phyloP scores from a whole-genome alignment of 2,113 vertebrate species.

The Monopterus albus region DNA sequence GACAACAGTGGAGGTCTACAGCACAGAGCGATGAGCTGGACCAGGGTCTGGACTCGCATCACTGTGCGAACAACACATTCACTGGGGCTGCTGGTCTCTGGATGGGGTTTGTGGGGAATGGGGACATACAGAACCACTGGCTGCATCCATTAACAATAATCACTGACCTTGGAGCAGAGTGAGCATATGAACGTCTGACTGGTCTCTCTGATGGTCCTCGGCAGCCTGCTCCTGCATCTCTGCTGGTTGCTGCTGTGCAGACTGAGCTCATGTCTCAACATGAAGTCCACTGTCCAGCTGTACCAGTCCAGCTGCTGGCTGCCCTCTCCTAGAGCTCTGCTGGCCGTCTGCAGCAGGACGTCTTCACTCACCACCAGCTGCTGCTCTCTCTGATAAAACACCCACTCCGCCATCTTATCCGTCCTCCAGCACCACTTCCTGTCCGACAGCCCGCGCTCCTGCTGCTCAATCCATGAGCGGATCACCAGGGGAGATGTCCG shows the following conservation, averaged over 20 bases:
- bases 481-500: accelerated
- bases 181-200: not conserved
- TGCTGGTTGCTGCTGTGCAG: not conserved
- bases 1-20: too few species aligned
- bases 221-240: not conserved
- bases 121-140: too few species aligned
- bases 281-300: conserved; percentile 51
- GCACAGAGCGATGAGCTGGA: too few species aligned
- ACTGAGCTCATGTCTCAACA: conserved; percentile 54
- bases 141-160: not conserved
- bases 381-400: conserved; percentile 60
- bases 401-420: conserved; percentile 39
- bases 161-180: conserved; percentile 26
- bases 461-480: not conserved
- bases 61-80: too few species aligned
- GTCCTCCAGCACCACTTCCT: conserved; percentile 56
- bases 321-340: conserved; percentile 18
- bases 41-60: too few species aligned
- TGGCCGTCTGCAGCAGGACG: conserved; percentile 39
- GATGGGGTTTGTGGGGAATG: too few species aligned
- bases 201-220: not conserved
- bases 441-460: not conserved
- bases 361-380: conserved; percentile 45
- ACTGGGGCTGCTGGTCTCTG: too few species aligned
- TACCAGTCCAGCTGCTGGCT: not conserved